Percentiles rank a stretch among this genome's conserved stretches.
Conservation (phyloP, 2,113 vertebrate species). For the Planiliza haematocheilus region DNA sequence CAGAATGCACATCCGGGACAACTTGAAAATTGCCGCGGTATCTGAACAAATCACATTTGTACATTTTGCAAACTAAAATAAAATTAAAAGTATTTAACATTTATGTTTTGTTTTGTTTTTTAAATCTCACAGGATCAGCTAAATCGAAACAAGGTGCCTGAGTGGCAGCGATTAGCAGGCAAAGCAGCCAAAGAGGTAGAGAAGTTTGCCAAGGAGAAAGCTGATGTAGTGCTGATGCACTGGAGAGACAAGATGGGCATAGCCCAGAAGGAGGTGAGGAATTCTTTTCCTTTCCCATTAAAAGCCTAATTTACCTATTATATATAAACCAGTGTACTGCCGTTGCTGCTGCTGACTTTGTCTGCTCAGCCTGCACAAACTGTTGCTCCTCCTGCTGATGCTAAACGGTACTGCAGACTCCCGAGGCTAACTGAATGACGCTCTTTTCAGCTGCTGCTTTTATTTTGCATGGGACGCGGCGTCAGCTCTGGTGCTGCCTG, state of each 20-base stretch:
- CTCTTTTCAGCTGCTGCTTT: conserved; percentile 23
- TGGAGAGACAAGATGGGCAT: conserved; percentile 99
- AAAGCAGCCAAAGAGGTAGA: conserved; percentile 99
- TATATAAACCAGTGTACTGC: neutral
- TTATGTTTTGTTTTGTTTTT: neutral
- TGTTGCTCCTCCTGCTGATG: conserved; percentile 39
- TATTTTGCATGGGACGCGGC: conserved; percentile 43
- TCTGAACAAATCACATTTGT: conserved; percentile 17
- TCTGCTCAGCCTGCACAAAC: conserved; percentile 18
- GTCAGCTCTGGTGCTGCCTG: conserved; percentile 10
- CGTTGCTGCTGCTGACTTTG: conserved; percentile 23
- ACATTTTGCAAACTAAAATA: neutral
- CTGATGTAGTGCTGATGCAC: conserved; percentile 96
- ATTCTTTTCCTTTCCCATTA: neutral
- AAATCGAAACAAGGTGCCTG: conserved; percentile 94
- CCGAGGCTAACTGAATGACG: conserved; percentile 13
- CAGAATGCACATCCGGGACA: conserved; percentile 97
- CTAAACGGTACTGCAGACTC: conserved; percentile 25
- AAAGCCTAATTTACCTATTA: neutral
- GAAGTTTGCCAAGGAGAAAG: conserved; percentile 99
- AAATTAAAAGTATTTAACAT: neutral
- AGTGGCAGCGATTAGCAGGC: conserved; percentile 97
- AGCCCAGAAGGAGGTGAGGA: conserved; percentile 96
- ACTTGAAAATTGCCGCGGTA: conserved; percentile 97
- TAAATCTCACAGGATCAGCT: conserved; percentile 90